phyloP scores from a whole-genome alignment of 2,113 vertebrate species.

The Eudorcas thomsonii region DNA sequence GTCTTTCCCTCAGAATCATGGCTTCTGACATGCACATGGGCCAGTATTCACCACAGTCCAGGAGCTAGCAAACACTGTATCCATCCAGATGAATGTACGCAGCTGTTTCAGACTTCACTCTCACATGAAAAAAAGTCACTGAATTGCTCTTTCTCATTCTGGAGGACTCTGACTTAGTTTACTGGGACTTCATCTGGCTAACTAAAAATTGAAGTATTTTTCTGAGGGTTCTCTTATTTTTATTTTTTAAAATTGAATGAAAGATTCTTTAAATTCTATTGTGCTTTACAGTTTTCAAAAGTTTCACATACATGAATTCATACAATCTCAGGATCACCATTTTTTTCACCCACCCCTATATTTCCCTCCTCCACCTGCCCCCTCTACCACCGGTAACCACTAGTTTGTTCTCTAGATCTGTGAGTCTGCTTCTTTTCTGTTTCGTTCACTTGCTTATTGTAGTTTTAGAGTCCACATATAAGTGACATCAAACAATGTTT shows the following conservation, averaged over 20 bases:
- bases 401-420: neutral
- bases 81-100: conserved; percentile 17
- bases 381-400: neutral
- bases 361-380: neutral
- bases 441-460: neutral
- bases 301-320: neutral
- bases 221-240: neutral
- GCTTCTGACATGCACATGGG: conserved; percentile 28
- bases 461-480: neutral
- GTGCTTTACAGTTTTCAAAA: neutral
- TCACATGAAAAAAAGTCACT: conserved; percentile 19
- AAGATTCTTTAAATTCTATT: neutral
- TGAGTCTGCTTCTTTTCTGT: neutral
- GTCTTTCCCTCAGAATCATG: conserved; percentile 20
- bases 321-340: neutral
- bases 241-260: neutral
- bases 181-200: conserved; percentile 38
- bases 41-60: conserved; percentile 31
- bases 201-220: neutral
- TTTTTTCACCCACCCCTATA: neutral
- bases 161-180: conserved; percentile 40
- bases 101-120: conserved; percentile 57
- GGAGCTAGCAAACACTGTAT: conserved; percentile 19
- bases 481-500: neutral
- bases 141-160: conserved; percentile 30